Evolutionary conservation across 2,797 vertebrate genomes (phyloP), one percentile per base, ranked within the genome.

Genomic region (Kryptolebias ocellatus): DNA sequence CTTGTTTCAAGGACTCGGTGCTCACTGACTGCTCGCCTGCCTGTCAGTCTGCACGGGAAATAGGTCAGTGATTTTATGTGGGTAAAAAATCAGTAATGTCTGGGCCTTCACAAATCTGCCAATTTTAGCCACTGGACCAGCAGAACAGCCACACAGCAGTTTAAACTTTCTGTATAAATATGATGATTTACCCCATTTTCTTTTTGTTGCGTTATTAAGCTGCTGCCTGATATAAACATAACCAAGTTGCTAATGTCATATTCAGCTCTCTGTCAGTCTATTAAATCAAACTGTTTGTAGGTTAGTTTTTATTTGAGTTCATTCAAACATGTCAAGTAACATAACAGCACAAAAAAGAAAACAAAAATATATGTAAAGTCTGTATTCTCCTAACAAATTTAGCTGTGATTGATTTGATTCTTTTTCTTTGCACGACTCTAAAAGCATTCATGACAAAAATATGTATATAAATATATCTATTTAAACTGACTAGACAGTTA

Each of bases 11-110:
- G 79, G 76, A 83, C 76, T 71, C 60, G 56, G 53, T 51, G 4
- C 72, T 76, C 74, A 34, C 84, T 83, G 68, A 55, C 75, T 79
- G 78, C 67, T 34, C 67, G 67, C 54, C 81, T 79, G 76, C 53
- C 79, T 70, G 79, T 80, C 82, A 67, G 74, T 65, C 78, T 74
- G 73, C 76, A 56, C 74, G 71, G 78, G 87, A 91, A 92, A 92
- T 91, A 89, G 90, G 90, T 92, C 89, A 89, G 70, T 83, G 83
- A 88, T 90, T 54, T 85, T 86, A 85, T 82, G 81, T 64, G 72
- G 83, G 81, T 24, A 65, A 87, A 84, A 84, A 80, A 80, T 85
- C 80, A 16, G 70, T 77, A 53, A 76, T 65, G 80, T 87, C 86
- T 81, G 76, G 69, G 72, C 72, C 70, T 81, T 76, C 64, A 18